Evolutionary conservation across 1,140 invertebrate genomes (phyloP), one percentile per base, ranked within the genome.

Genomic region (Ephestia elutella): DNA sequence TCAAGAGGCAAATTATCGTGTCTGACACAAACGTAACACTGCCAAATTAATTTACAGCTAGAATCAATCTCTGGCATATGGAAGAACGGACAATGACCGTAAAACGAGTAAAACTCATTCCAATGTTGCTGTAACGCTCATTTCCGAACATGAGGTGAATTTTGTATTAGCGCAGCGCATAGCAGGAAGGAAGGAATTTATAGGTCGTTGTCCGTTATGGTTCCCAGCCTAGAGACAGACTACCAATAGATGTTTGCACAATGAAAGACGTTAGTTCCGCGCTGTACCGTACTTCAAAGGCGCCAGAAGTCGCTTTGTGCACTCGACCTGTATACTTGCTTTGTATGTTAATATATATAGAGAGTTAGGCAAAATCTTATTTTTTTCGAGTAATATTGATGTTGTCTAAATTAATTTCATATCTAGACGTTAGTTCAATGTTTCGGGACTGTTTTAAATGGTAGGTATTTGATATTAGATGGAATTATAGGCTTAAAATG

Each of bases 361-460:
- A 44, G 2, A n/a, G 13, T 15, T 7, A 15, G 38, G 38, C 3
- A 7, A 44, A 44, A 44, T 2, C 10, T 44, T 44, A 15, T 15
- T 15, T n/a, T 44, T 35, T 35, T 44, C 38, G 38, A 44, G n/a
- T 15, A 44, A 25, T 10, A 44, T 44, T 15, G 38, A 17, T 44
- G 38, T 44, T 44, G 38, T 44, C 5, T 8, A 44, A 32, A 3
- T 25, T 3, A 25, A 25, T 35, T 35, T 11, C 2, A 35, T 35
- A 11, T 35, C 9, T 35, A 35, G 32, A 35, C 32, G 32, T 35
- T 35, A 35, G 32, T 3, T 35, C 2, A 35, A 35, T 35, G 32
- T 35, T 35, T 35, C 32, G 32, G n/a, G 38, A 44, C 38, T 44
- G n/a, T 44, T 44, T 15, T 44, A 44, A 44, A 44, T 44, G 38